Conservation (phyloP, 35 echinoderm and acorn worm genomes). For the Stichopus chloronotus region DNA sequence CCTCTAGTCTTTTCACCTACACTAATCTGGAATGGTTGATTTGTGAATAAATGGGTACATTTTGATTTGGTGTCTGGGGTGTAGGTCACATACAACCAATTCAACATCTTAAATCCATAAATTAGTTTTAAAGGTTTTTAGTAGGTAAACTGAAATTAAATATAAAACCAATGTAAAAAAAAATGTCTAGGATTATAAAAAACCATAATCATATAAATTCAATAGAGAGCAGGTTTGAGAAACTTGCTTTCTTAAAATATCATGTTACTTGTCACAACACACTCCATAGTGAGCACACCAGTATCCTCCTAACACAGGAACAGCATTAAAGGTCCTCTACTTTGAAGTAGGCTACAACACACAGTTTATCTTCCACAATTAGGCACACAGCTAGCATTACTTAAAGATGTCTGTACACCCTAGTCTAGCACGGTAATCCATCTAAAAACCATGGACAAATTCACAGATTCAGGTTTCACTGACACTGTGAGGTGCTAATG, state of each 20-base stretch:
- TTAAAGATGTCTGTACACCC: no score
- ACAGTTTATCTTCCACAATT: no score
- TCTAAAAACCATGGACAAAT: no score
- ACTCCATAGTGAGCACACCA: no score
- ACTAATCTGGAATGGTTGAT: slow-evolving; percentile 30
- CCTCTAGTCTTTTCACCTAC: neutral
- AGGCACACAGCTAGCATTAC: no score
- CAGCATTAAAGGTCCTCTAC: no score
- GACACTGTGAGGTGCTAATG: no score
- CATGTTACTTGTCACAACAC: neutral
- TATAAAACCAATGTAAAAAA: neutral
- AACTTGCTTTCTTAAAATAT: neutral
- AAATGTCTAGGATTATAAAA: neutral
- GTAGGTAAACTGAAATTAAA: neutral
- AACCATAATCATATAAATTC: neutral
- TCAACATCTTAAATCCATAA: neutral
- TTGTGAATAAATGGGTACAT: neutral
- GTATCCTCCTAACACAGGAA: no score
- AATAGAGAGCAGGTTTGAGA: neutral
- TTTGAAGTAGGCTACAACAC: no score
- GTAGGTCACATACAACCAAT: neutral
- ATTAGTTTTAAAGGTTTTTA: neutral
- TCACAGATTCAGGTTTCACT: no score
- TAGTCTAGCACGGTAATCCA: no score
- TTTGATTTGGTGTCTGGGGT: neutral